Base-by-base conservation (phyloP, 2,113 vertebrate genomes). In the Myotis davidii region DNA sequence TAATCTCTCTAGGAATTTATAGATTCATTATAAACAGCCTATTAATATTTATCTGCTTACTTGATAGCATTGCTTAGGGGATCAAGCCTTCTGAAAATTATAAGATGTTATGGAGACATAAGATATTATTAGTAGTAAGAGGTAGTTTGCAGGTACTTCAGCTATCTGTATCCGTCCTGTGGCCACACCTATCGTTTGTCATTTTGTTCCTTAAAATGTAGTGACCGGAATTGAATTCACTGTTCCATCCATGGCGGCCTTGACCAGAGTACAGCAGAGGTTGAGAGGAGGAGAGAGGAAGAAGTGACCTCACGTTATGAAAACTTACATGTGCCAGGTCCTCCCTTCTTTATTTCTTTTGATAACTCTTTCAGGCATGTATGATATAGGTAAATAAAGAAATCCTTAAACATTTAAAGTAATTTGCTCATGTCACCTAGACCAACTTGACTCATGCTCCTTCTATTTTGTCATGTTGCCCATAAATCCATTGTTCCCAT, bases 31-130 rank as follows among this genome's bases (percentile, higher is more conserved):
- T n/a, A 87, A 70, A 82, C 9, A 5, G 14, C 29, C 34, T 12
- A 3, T 42, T 72, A 25, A 16, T 37, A n/a, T 59, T 54, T 70
- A 9, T 67, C 73, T 89, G 7, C 78, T 94, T 85, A 18, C 37
- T 25, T 90, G n/a, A 39, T 45, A n/a, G 37, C 45, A 67, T 27
- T 77, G 34, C 79, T 86, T 70, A 9, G 16, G 25, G 20, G 16
- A 70, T 93, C 45, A 84, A 93, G 48, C 39, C 32, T 18, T 88
- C 73, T 61, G 56, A 64, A 95, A 92, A 69, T 69, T 45, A 45
- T 65, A 25, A 86, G 54, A 54, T 89, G 29, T 84, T 91, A 81
- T 27, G 10, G 59, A 86, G 87, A 85, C 1, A 20, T 50, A 72
- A 67, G 52, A 50, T 54, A 56, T 37, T 27, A 37, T 29, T 86